phyloP scores from a whole-genome alignment of 2,888 invertebrate genomes.

The Mythimna pallens region DNA sequence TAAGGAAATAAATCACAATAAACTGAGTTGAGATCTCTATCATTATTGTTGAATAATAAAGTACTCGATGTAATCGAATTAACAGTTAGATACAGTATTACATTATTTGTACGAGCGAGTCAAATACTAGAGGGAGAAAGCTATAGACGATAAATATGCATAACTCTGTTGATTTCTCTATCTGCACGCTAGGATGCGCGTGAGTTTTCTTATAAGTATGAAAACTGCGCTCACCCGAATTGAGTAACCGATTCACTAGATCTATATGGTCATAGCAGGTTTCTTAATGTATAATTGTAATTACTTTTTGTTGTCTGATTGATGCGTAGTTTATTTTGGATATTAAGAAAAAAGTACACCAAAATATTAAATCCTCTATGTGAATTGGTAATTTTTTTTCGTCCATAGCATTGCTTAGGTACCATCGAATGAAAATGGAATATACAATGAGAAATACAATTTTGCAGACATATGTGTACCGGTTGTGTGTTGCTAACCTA shows the following conservation, averaged over 20 bases:
- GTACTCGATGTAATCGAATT: conserved; percentile 23
- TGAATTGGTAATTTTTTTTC: neutral
- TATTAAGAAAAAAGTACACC: neutral
- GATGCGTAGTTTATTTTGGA: neutral
- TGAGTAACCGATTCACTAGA: conserved; percentile 39
- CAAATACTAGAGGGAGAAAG: conserved; percentile 81
- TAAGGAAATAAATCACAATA: conserved; percentile 23
- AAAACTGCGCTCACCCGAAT: conserved; percentile 63
- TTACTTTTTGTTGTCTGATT: neutral
- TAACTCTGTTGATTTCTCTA: conserved; percentile 82
- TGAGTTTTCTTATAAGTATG: conserved; percentile 73
- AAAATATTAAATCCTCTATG: neutral
- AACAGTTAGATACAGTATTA: conserved; percentile 20
- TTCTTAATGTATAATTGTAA: conserved; percentile 26
- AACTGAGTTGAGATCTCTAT: neutral
- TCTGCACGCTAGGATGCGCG: conserved; percentile 78
- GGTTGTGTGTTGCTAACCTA: neutral
- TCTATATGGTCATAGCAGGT: conserved; percentile 24
- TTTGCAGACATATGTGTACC: neutral
- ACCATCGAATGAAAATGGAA: too few species aligned
- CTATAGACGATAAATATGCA: conserved; percentile 85
- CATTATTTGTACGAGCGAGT: conserved; percentile 53
- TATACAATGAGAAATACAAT: neutral
- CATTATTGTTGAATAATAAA: conserved; percentile 29
- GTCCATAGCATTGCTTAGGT: neutral